Evolutionary conservation across 2,888 invertebrate species (phyloP), one percentile per base, ranked within the genome.

Genomic region (Lycophotia porphyrea): DNA sequence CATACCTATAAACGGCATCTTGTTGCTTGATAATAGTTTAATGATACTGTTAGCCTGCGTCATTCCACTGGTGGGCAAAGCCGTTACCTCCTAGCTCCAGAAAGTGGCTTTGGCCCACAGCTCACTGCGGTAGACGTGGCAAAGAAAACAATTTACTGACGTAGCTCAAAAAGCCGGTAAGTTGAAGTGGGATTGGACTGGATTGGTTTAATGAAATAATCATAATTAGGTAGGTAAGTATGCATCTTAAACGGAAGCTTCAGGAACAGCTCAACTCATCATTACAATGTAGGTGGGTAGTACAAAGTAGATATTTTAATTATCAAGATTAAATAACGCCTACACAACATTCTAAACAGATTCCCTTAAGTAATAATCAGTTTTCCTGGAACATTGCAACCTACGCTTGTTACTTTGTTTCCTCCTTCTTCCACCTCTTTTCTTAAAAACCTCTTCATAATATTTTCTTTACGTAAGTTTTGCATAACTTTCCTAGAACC

Each of bases 321-420:
- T 27, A 15, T 55, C 1, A 0, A 15, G 55, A 39, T 52, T 8
- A 9, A 36, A 21, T 58, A 21, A 21, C 36, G 7, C 18, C 49
- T 42, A 52, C 24, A 39, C n/a, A 42, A 42, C 42, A n/a, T 61
- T 68, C 4, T 18, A 77, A 72, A 47, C 31, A 39, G 27, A 58
- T 80, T 77, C 27, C 15, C 39, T 5, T 18, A 34, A 49, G n/a
- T 55, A 24, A 39, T 55, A 71, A 79, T 60, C 5, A 31, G 2
- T 52, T 61, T 66, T 31, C 49, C 44, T 21, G 36, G 5, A 72
- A 42, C 27, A 60, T 80, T 65, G 27, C 65, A 36, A 72, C 27
- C 34, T 72, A 60, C 49, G 65, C 64, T 55, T 21, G 21, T 27
- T 44, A 27, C 31, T 74, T 39, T n/a, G 52, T 39, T 52, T 61